Conservation (phyloP, 2,797 vertebrate genomes). For the Pelodytes ibericus region DNA sequence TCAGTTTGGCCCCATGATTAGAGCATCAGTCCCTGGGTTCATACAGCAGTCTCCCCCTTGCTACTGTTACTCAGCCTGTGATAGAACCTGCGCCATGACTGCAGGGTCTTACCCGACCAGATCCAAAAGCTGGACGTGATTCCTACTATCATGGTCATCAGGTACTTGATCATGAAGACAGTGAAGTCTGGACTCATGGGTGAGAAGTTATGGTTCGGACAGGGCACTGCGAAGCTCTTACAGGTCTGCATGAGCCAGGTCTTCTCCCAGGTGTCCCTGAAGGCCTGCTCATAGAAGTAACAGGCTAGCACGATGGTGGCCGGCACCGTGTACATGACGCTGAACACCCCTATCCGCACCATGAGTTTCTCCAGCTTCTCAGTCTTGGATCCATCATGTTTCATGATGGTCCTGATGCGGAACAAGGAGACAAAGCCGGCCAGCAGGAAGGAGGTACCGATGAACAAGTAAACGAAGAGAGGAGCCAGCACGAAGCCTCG, state of each 20-base stretch:
- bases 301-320: constrained; percentile 97
- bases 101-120: constrained; percentile 91
- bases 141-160: constrained; percentile 94
- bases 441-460: constrained; percentile 97
- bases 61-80: constrained; percentile 88
- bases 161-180: constrained; percentile 92
- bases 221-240: constrained; percentile 83
- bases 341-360: constrained; percentile 97
- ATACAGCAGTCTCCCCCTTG: constrained; percentile 97
- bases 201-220: constrained; percentile 76
- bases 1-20: not conserved
- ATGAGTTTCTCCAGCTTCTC: constrained; percentile 98
- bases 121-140: constrained; percentile 94
- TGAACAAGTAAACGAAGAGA: constrained; percentile 95
- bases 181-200: constrained; percentile 87
- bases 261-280: constrained; percentile 94
- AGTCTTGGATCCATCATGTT: constrained; percentile 96
- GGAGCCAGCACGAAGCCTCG: constrained; percentile 94
- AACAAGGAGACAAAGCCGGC: constrained; percentile 97
- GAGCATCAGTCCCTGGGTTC: constrained; percentile 58
- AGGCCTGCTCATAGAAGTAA: constrained; percentile 98
- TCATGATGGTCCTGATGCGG: constrained; percentile 98
- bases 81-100: constrained; percentile 89
- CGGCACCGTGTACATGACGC: constrained; percentile 95
- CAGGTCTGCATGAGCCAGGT: constrained; percentile 90